Evolutionary conservation across 2,888 invertebrate genomes (phyloP).

Genomic region (Drosophila subquinaria): DNA sequence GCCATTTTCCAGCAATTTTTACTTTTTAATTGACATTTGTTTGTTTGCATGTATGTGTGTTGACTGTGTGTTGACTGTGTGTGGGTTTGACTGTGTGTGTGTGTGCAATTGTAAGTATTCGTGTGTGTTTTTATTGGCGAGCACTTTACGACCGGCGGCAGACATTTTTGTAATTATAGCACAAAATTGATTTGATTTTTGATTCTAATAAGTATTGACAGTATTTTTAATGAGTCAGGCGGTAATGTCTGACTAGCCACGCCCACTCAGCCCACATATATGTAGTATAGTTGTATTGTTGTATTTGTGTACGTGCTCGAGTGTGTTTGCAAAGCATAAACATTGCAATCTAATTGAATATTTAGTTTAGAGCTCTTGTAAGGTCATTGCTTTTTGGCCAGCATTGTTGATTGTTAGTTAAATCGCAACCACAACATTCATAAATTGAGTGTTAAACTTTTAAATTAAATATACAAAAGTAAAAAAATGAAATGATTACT

Average conservation of each 20-base stretch:
- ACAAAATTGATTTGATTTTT: slow-evolving; percentile 80
- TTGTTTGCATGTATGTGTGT: slow-evolving; percentile 43
- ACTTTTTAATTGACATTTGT: slow-evolving; percentile 81
- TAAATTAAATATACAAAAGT: background rate
- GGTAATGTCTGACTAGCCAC: slow-evolving; percentile 14
- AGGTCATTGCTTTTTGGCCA: slow-evolving; percentile 19
- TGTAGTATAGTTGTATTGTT: background rate
- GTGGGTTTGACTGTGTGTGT: slow-evolving; percentile 16
- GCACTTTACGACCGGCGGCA: slow-evolving; percentile 75
- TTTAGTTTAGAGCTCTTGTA: slow-evolving; percentile 43
- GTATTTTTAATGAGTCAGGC: slow-evolving; percentile 71
- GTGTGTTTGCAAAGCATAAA: slow-evolving; percentile 39
- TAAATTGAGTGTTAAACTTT: background rate
- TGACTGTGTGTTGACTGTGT: slow-evolving; percentile 14
- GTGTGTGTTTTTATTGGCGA: slow-evolving; percentile 45
- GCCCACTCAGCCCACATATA: slow-evolving; percentile 16
- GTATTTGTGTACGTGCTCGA: slow-evolving; percentile 12
- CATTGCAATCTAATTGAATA: slow-evolving; percentile 62
- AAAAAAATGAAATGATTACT: background rate
- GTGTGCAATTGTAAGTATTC: slow-evolving; percentile 29
- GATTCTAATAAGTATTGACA: slow-evolving; percentile 80
- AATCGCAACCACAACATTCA: slow-evolving; percentile 1
- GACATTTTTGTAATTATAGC: slow-evolving; percentile 79
- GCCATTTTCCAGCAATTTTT: slow-evolving; percentile 80
- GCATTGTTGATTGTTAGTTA: background rate